Evolutionary conservation across 2,888 invertebrate species (phyloP).

Genomic region (Prenolepis imparis): DNA sequence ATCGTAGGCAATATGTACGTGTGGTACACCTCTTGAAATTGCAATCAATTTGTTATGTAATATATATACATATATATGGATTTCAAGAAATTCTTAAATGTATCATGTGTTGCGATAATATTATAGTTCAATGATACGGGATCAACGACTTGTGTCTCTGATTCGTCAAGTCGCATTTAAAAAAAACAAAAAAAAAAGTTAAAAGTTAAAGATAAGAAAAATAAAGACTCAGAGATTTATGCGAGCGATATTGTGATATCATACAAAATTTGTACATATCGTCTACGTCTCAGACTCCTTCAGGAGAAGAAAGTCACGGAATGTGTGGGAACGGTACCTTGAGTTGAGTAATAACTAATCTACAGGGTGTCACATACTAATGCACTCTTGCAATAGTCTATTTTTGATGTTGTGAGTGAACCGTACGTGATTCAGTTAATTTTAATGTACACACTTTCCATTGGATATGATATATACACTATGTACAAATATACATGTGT

Average conservation of each 20-base stretch:
- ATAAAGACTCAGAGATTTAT: slow-evolving; percentile 71
- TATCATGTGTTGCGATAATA: slow-evolving; percentile 74
- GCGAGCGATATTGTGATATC: slow-evolving; percentile 76
- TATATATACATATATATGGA: slow-evolving; percentile 75
- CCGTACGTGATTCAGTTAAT: slow-evolving; percentile 82
- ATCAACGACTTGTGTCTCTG: slow-evolving; percentile 76
- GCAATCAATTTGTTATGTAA: slow-evolving; percentile 75
- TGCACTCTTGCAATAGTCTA: slow-evolving; percentile 85
- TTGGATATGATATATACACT: slow-evolving; percentile 82
- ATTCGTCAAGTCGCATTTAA: slow-evolving; percentile 74
- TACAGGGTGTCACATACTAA: slow-evolving; percentile 81
- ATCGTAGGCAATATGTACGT: slow-evolving; percentile 82
- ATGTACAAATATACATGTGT: slow-evolving; percentile 84
- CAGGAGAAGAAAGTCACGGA: slow-evolving; percentile 74
- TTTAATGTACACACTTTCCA: slow-evolving; percentile 82
- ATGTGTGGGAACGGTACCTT: slow-evolving; percentile 75
- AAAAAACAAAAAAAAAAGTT: slow-evolving; percentile 48
- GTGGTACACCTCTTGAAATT: slow-evolving; percentile 75
- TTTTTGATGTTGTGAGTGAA: slow-evolving; percentile 85
- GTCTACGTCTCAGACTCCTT: slow-evolving; percentile 77
- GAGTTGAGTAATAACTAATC: slow-evolving; percentile 78
- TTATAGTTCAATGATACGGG: slow-evolving; percentile 77
- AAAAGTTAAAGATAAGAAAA: slow-evolving; percentile 58
- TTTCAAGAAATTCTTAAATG: slow-evolving; percentile 75
- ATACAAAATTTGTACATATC: slow-evolving; percentile 79